Base-by-base conservation (phyloP, 2,113 vertebrate species). In the Xerus inauris region DNA sequence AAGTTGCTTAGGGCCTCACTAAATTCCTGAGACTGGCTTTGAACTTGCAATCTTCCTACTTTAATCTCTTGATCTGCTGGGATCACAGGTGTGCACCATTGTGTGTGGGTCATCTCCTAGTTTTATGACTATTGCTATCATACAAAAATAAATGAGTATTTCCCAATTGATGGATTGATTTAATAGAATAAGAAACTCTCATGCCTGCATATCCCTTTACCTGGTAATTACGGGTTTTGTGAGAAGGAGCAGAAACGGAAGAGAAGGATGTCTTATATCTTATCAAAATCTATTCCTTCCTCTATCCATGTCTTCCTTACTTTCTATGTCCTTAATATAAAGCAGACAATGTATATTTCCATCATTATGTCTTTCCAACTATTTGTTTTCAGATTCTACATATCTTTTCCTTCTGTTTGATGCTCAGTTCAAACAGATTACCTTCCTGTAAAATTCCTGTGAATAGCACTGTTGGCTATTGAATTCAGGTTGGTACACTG, bases 271-370 rank as follows among this genome's bases (percentile, higher is more conserved):
- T 62, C n/a, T 92, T 72, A 86, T 17, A 85, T 82, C 54, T 51
- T 79, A 59, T 2, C 64, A 76, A 73, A 93, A 71, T 22, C 89
- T 77, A 20, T 35, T 8, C 49, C n/a, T 65, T 9, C 30, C 8
- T 51, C 20, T 1, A 8, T 88, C 12, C 1, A 8, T 47, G 4
- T 6, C 0, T 59, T 51, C 19, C 22, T 90, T 38, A 8, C 10
- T 86, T 94, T 11, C 26, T 57, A 20, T 47, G 20, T 95, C n/a
- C 88, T 94, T 87, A 67, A 73, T 49, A 47, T 35, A 72, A 95
- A 81, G 16, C 35, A 88, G 35, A 92, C 30, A 72, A 49, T n/a
- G 47, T 0, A 64, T 1, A 59, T 89, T 90, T 2, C 0, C 57
- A 1, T 51, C 54, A 59, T 79, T 71, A 6, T 11, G 14, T 54